Evolutionary conservation across 2,888 invertebrate genomes (phyloP).

Genomic region (Caradrina kadenii): DNA sequence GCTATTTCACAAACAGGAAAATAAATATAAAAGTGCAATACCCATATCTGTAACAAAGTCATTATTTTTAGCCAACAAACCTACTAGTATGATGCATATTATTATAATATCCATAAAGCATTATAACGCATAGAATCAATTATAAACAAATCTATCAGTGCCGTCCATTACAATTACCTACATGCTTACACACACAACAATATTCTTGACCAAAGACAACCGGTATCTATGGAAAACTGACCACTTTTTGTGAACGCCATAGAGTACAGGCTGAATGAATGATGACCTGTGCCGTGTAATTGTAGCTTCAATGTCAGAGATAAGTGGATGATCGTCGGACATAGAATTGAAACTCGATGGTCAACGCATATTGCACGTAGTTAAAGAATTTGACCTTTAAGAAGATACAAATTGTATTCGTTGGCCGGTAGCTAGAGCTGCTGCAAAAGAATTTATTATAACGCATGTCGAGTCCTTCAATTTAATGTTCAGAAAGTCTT

Average conservation of each 20-base stretch:
- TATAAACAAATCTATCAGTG: constrained; percentile 17
- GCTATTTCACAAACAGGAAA: constrained; percentile 43
- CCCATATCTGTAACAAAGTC: constrained; percentile 19
- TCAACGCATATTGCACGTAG: constrained; percentile 34
- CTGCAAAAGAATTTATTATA: constrained; percentile 26
- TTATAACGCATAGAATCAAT: constrained; percentile 17
- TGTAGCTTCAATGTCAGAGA: constrained; percentile 50
- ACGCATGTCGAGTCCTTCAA: constrained; percentile 28
- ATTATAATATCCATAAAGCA: constrained; percentile 3
- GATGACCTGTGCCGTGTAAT: constrained; percentile 47
- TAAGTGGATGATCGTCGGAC: constrained; percentile 40
- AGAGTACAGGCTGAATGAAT: constrained; percentile 29
- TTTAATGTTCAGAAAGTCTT: constrained; percentile 45
- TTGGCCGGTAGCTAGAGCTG: constrained; percentile 12
- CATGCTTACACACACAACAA: constrained; percentile 30
- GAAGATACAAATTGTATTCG: constrained; percentile 12
- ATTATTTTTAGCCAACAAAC: constrained; percentile 41
- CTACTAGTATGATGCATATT: not conserved
- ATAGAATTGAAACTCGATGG: constrained; percentile 20
- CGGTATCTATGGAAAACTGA: constrained; percentile 47
- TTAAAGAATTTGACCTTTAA: constrained; percentile 31
- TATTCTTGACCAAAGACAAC: constrained; percentile 49
- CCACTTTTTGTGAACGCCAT: constrained; percentile 49
- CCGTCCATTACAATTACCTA: constrained; percentile 31
- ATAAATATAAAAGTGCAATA: constrained; percentile 23